Evolutionary conservation across 2,888 invertebrate genomes (phyloP).

Genomic region (Oxyscelio sp.): DNA sequence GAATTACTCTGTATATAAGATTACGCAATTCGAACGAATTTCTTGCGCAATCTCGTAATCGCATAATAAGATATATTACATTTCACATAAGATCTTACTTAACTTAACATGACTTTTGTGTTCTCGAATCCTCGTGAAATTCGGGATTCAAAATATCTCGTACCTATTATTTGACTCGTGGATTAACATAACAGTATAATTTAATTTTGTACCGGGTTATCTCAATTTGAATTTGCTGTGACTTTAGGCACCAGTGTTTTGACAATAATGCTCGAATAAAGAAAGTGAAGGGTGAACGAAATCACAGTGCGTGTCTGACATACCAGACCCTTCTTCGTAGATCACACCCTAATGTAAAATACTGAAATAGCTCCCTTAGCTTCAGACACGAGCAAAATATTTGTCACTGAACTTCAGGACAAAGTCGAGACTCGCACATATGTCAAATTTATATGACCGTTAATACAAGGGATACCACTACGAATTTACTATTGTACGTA

Average conservation of each 20-base stretch:
- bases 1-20: slow-evolving; percentile 58
- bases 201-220: slow-evolving; percentile 47
- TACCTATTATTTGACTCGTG: slow-evolving; percentile 29
- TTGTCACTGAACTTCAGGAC: slow-evolving; percentile 82
- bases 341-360: slow-evolving; percentile 87
- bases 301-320: slow-evolving; percentile 87
- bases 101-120: slow-evolving; percentile 46
- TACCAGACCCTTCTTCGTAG: slow-evolving; percentile 86
- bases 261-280: slow-evolving; percentile 54
- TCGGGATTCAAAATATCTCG: slow-evolving; percentile 4
- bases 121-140: slow-evolving; percentile 40
- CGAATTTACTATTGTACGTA: too few relatives aligned
- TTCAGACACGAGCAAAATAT: slow-evolving; percentile 83
- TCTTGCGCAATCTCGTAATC: slow-evolving; percentile 63
- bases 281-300: slow-evolving; percentile 84
- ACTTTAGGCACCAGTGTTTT: slow-evolving; percentile 20
- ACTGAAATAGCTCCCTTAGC: slow-evolving; percentile 82
- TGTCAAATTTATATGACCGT: too few relatives aligned
- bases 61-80: slow-evolving; percentile 65
- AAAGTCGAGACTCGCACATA: slow-evolving; percentile 64
- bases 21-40: slow-evolving; percentile 45
- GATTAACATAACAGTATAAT: slow-evolving; percentile 35
- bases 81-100: slow-evolving; percentile 68
- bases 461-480: too few relatives aligned
- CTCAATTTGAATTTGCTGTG: slow-evolving; percentile 51